Conservation (phyloP, 2,113 vertebrate genomes). For the Dipodomys spectabilis region DNA sequence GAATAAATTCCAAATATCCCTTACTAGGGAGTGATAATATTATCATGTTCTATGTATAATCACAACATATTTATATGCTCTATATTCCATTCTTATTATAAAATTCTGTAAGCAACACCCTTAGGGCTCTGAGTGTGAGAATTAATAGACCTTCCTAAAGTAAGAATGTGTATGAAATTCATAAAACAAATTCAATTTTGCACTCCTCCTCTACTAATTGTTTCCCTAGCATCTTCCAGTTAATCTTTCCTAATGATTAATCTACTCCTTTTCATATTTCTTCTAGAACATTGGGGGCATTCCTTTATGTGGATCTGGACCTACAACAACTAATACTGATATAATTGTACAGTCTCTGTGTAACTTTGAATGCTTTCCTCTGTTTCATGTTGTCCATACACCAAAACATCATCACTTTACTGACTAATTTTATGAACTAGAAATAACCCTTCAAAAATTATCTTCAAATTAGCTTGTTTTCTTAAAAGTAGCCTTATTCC, state of each 20-base stretch:
- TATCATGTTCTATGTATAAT: not conserved
- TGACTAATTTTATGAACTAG: constrained; percentile 3
- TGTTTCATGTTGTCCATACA: not conserved
- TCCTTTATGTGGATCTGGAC: not conserved
- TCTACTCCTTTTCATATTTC: not conserved
- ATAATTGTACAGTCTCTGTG: not conserved
- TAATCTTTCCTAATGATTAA: not conserved
- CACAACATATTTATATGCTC: not conserved
- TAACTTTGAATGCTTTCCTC: not conserved
- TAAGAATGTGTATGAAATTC: constrained; percentile 31
- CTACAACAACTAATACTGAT: not conserved
- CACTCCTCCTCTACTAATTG: not conserved
- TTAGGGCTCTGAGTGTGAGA: constrained; percentile 48
- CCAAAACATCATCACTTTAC: not conserved
- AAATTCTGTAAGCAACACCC: not conserved
- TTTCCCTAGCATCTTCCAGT: not conserved
- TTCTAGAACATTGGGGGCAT: not conserved
- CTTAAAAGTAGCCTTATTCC: not conserved
- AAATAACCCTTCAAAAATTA: not conserved
- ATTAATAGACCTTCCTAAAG: not conserved
- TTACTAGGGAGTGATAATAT: constrained; percentile 28
- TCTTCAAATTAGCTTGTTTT: not conserved
- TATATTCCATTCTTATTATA: not conserved
- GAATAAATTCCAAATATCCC: constrained; percentile 54
- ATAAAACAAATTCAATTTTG: constrained; percentile 39